Evolutionary conservation across 1,140 invertebrate species (phyloP).

Genomic region (Orussus abietinus): DNA sequence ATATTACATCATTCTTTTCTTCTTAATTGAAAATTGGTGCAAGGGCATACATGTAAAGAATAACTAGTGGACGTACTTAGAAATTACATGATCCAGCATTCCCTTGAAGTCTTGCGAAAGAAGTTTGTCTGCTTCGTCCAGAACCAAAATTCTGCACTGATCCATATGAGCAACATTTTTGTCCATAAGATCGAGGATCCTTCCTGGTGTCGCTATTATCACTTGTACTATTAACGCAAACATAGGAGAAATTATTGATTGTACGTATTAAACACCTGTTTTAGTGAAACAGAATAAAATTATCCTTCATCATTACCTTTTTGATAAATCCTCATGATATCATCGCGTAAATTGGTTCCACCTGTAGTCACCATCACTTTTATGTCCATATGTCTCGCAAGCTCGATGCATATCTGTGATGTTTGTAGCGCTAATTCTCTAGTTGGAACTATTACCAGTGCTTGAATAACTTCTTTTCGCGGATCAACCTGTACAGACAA

Average conservation of each 20-base stretch:
- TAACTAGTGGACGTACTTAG: slow-evolving; percentile 54
- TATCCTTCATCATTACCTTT: slow-evolving; percentile 62
- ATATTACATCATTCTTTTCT: slow-evolving; percentile 7
- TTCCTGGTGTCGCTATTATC: slow-evolving; percentile 97
- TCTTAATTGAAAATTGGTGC: too few species aligned
- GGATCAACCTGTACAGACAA: slow-evolving; percentile 70
- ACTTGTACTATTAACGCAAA: slow-evolving; percentile 85
- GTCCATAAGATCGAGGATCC: slow-evolving; percentile 99
- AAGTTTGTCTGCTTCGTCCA: slow-evolving; percentile 99
- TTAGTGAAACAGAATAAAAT: slow-evolving; percentile 1
- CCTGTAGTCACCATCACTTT: slow-evolving; percentile 99
- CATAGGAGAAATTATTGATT: slow-evolving; percentile 17
- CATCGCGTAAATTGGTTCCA: slow-evolving; percentile 97
- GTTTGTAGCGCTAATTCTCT: slow-evolving; percentile 98
- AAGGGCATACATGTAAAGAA: too few species aligned
- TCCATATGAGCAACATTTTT: slow-evolving; percentile 96
- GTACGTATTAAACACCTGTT: slow-evolving; percentile 3
- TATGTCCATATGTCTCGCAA: slow-evolving; percentile 93
- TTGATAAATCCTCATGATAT: slow-evolving; percentile 99
- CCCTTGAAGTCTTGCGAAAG: slow-evolving; percentile 99
- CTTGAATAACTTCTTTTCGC: slow-evolving; percentile 88
- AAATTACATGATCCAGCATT: slow-evolving; percentile 96
- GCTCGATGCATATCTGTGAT: slow-evolving; percentile 98
- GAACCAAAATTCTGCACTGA: slow-evolving; percentile 92
- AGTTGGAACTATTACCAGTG: slow-evolving; percentile 97